phyloP scores from a whole-genome alignment of 2,888 invertebrate species.

The Andrena trimmerana region DNA sequence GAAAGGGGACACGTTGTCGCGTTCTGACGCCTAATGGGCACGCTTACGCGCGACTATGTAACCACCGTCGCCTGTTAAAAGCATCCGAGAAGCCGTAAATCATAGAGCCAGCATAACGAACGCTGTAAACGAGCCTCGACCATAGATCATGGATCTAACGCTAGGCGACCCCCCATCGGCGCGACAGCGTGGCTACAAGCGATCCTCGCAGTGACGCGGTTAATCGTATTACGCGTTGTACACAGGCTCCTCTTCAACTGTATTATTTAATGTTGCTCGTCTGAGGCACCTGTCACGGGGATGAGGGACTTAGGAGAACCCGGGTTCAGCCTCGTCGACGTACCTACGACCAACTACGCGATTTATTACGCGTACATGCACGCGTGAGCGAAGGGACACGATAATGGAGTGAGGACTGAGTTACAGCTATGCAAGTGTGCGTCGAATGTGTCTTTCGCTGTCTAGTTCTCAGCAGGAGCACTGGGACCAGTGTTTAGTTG shows the following conservation, averaged over 20 bases:
- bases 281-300: conserved; percentile 48
- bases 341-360: conserved; percentile 40
- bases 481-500: not conserved
- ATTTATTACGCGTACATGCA: conserved; percentile 38
- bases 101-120: conserved; percentile 68
- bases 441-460: not conserved
- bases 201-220: conserved; percentile 55
- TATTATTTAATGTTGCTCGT: conserved; percentile 60
- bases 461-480: not conserved
- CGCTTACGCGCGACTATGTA: conserved; percentile 44
- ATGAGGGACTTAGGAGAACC: not conserved
- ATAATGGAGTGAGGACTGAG: conserved; percentile 5
- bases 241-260: conserved; percentile 28
- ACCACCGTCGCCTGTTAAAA: conserved; percentile 44
- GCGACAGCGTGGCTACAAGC: conserved; percentile 66
- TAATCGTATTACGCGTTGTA: conserved; percentile 64
- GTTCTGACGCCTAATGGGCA: conserved; percentile 27
- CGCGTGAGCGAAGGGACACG: conserved; percentile 15
- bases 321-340: not conserved
- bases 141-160: conserved; percentile 75
- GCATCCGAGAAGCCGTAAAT: conserved; percentile 62
- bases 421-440: conserved; percentile 11
- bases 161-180: conserved; percentile 76
- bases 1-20: conserved; percentile 27
- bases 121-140: conserved; percentile 74